phyloP scores from a whole-genome alignment of 2,797 vertebrate species.

The Sardinella longiceps region DNA sequence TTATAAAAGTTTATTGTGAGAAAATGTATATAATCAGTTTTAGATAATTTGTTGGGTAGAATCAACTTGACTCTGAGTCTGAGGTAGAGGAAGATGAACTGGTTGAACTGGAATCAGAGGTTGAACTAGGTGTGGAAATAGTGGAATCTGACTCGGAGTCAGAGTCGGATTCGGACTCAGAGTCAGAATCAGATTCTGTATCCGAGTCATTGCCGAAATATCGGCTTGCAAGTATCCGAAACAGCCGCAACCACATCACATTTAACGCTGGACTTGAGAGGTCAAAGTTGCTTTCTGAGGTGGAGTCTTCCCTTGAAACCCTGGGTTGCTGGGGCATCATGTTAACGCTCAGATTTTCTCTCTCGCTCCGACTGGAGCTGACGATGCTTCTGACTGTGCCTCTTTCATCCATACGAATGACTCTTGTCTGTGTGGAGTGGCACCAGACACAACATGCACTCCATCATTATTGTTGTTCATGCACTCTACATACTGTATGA shows the following conservation, averaged over 20 bases:
- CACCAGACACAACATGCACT: not conserved
- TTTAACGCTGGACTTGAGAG: not conserved
- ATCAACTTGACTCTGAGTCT: not conserved
- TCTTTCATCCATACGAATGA: not conserved
- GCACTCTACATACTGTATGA: too few relatives aligned
- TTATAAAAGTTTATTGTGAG: not conserved
- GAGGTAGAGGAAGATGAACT: conserved; percentile 5
- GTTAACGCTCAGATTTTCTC: not conserved
- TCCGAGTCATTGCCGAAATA: not conserved
- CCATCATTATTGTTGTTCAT: not conserved
- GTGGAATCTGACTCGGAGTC: not conserved
- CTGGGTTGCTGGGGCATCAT: not conserved
- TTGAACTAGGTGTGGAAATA: not conserved
- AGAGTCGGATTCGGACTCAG: not conserved
- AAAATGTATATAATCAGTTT: not conserved
- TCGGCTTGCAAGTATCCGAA: too few relatives aligned
- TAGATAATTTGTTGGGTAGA: not conserved
- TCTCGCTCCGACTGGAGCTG: not conserved
- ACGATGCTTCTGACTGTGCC: not conserved
- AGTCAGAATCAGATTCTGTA: not conserved
- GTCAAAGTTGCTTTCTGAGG: not conserved
- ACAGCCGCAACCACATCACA: too few relatives aligned
- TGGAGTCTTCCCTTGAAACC: not conserved
- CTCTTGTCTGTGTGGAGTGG: not conserved
- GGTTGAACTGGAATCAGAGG: not conserved